Base-by-base conservation (phyloP, 2,797 vertebrate species). In the Squalus acanthias region DNA sequence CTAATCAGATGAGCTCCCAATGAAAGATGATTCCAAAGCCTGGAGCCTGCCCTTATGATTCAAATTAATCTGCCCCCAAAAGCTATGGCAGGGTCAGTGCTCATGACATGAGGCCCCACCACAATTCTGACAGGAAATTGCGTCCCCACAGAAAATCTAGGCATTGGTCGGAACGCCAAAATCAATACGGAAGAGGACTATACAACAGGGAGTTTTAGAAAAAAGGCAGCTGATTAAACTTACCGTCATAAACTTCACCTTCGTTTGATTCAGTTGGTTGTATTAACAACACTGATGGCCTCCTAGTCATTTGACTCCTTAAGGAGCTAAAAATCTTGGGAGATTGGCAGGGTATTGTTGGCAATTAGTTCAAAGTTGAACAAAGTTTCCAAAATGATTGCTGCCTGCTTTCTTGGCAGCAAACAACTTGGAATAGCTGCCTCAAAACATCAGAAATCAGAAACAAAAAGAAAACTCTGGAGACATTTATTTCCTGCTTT, bases 401-500 rank as follows among this genome's bases (percentile, higher is more conserved):
- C 60, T 2, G 29, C 33, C 15, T 65, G 33, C 60, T 92, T 92
- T 39, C 60, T 65, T 92, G 93, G 57, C 89, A 33, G 89, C 6
- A 29, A 92, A 5, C 26, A 33, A 57, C 69, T 26, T 72, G 46
- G 65, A 26, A 24, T 8, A 29, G 26, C 65, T 74, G 93, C 39
- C 93, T 72, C 9, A 53, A 72, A 95, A 53, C 65, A 95, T 50
- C 69, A 53, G 46, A 95, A 53, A 72, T 29, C 20, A 74, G 50
- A 94, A 94, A 69, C n/a, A 67, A 57, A 70, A 95, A 26, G 24
- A 13, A 95, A 74, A 9, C 10, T 29, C 17, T 70, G 17, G 8
- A 95, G 46, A 74, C 46, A 53, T 95, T 95, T 95, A 70, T 53
- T 95, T 95, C 69, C 67, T 74, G 24, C n/a, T 53, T 95, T 95